A percentile compares a stretch with the other conserved stretches of the same genome.
Evolutionary conservation across 2,113 vertebrate genomes (phyloP).

Genomic region (Leptocoma aspasia): DNA sequence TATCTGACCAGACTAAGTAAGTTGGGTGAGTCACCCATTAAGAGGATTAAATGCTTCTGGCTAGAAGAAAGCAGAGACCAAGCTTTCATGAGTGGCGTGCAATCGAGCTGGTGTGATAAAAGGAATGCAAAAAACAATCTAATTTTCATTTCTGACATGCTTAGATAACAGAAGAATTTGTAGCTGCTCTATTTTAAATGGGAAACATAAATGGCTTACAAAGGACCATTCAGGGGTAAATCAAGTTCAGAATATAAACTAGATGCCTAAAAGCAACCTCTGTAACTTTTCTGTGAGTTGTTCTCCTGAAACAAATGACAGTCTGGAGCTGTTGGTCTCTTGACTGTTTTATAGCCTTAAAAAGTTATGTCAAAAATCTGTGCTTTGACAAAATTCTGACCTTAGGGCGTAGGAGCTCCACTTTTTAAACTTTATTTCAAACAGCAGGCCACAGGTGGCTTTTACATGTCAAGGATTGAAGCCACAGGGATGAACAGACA

Average conservation of each 20-base stretch:
- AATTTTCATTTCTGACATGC: conserved; percentile 30
- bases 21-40: neutral
- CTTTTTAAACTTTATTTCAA: neutral
- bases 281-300: neutral
- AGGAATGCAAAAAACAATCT: neutral
- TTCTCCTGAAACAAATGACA: neutral
- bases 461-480: neutral
- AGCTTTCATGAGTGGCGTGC: neutral
- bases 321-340: neutral
- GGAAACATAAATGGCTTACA: neutral
- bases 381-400: neutral
- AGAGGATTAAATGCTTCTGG: conserved; percentile 46
- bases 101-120: neutral
- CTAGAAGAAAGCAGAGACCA: conserved; percentile 9
- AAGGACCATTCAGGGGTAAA: conserved; percentile 5
- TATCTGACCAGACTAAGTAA: conserved; percentile 32
- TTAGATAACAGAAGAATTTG: conserved; percentile 33
- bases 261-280: neutral
- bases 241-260: neutral
- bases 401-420: neutral
- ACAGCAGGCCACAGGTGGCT: neutral
- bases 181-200: conserved; percentile 1
- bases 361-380: neutral
- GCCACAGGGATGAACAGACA: neutral
- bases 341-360: neutral